Conservation (phyloP, 1,140 invertebrate genomes). For the Aphidius ervi region DNA sequence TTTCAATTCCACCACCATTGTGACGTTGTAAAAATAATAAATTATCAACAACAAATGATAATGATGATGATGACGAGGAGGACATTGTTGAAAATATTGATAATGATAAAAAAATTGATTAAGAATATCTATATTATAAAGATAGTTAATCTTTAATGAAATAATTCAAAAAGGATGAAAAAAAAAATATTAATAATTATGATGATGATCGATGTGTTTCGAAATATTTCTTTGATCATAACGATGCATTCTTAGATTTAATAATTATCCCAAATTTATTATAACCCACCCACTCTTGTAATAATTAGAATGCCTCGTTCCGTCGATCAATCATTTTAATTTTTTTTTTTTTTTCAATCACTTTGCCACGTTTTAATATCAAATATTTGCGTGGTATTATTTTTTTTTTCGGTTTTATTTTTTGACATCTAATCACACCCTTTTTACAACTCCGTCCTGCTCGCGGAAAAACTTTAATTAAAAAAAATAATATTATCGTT, state of each 20-base stretch:
- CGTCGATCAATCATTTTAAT: slow-evolving; percentile 22
- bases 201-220: slow-evolving; percentile 13
- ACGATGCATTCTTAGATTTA: slow-evolving; percentile 6
- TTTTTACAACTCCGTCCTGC: slow-evolving; percentile 9
- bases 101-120: slow-evolving; percentile 9
- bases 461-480: slow-evolving; percentile 1
- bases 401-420: too few relatives aligned
- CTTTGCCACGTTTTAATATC: neutral
- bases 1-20: slow-evolving; percentile 50
- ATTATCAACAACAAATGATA: slow-evolving; percentile 19
- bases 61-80: slow-evolving; percentile 23
- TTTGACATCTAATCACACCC: too few relatives aligned
- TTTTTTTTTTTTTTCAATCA: neutral
- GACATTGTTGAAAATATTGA: slow-evolving; percentile 21
- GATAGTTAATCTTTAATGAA: too few relatives aligned
- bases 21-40: slow-evolving; percentile 38
- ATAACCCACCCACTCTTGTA: slow-evolving; percentile 15
- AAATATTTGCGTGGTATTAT: too few relatives aligned
- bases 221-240: slow-evolving; percentile 6
- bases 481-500: neutral
- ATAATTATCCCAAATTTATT: slow-evolving; percentile 9
- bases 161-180: too few relatives aligned
- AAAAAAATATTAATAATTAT: too few relatives aligned
- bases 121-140: neutral
- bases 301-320: slow-evolving; percentile 20